Evolutionary conservation across 2,113 vertebrate genomes (phyloP), one percentile per base, ranked within the genome.

Genomic region (Marmota flaviventris): DNA sequence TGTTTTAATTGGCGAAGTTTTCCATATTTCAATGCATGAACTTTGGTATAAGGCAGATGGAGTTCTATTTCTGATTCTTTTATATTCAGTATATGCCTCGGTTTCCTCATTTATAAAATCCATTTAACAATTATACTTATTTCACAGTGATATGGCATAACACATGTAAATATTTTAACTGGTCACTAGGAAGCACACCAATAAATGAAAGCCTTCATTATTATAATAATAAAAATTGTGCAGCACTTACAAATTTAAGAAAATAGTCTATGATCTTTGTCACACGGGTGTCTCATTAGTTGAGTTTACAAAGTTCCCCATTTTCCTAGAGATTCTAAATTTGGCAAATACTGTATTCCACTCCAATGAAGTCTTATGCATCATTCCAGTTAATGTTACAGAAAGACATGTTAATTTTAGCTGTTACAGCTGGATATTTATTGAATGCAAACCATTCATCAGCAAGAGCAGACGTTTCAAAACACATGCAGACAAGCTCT

Each of bases 341-440:
- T 18, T 56, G 79, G 29, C 18, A 89, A 82, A 91, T 81, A 39
- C 8, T 69, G 1, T 22, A 84, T 94, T 93, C 51, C 0, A 51
- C 14, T 85, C 51, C n/a, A 84, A 17, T 95, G 65, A 24, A 73
- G 48, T 22, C 34, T 91, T 96, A 45, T 39, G 45, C 42, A 89
- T 2, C 58, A 89, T 89, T 92, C 20, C 69, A 81, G 51, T 94
- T 91, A 97, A 94, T 77, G 22, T 91, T 95, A 85, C 7, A 73
- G 69, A 79, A 95, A 89, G 34, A 87, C 81, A 42, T 67, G 70
- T 84, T 97, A 87, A 97, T 95, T 97, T 95, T 96, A 96, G 81
- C 65, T 92, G 79, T 89, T 79, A 87, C 61, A 90, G 84, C 83
- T 96, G 83, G 58, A 9, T 90, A 77, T 92, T 95, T 97, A 97